phyloP scores from a whole-genome alignment of 64 coral and sea anemone species.

The Stichodactyla mertensii region DNA sequence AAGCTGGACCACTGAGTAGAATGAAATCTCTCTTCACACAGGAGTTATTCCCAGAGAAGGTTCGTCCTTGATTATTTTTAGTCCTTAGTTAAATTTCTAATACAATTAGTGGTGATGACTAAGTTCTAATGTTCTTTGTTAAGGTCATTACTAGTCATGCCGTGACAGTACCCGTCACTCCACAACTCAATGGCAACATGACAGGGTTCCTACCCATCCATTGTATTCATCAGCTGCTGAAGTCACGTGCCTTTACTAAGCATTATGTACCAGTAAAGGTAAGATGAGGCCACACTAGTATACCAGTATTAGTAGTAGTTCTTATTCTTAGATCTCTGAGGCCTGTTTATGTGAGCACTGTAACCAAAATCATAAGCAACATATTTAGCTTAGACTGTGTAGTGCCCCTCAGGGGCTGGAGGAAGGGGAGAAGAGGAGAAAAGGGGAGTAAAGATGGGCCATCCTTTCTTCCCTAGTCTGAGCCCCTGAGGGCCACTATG shows the following conservation, averaged over 20 bases:
- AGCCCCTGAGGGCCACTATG: too few species aligned
- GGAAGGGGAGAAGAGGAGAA: too few species aligned
- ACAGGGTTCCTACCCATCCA: conserved; percentile 93
- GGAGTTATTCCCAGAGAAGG: conserved; percentile 96
- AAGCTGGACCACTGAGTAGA: conserved; percentile 73
- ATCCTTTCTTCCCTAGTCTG: too few species aligned
- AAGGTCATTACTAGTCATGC: conserved; percentile 87
- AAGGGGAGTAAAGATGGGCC: too few species aligned
- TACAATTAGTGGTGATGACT: too few species aligned
- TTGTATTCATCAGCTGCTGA: conserved; percentile 85
- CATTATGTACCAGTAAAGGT: conserved; percentile 96
- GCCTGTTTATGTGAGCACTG: too few species aligned
- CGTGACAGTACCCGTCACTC: conserved; percentile 80
- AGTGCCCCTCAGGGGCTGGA: too few species aligned
- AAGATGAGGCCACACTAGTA: not conserved
- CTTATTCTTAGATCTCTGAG: too few species aligned
- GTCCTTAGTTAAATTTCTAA: too few species aligned
- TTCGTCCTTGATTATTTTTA: not conserved
- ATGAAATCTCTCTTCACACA: conserved; percentile 91
- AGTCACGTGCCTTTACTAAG: conserved; percentile 82
- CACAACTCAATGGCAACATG: conserved; percentile 65
- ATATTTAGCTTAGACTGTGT: too few species aligned
- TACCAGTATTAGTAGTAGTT: not conserved
- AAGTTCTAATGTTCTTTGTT: not conserved
- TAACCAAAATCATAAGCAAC: too few species aligned